Evolutionary conservation across 2,113 vertebrate genomes (phyloP), one percentile per base, ranked within the genome.

Genomic region (Platichthys flesus): DNA sequence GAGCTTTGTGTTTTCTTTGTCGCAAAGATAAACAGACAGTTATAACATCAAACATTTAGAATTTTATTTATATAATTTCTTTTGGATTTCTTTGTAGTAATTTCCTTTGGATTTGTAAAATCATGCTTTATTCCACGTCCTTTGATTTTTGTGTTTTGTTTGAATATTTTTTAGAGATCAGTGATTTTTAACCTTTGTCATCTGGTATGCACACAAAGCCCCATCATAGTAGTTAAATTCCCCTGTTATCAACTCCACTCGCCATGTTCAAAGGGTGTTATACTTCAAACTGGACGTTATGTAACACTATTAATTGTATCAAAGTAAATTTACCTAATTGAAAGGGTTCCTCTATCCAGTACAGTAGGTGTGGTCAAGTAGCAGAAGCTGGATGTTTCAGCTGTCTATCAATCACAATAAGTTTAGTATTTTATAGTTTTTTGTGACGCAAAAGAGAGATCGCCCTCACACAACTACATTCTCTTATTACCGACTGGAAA

Each of bases 21-120:
- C 85, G 87, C 86, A 85, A 51, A 16, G 47, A 51, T 51, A 51
- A 51, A 51, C 84, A 88, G 78, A 66, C 82, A 83, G 72, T 81
- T 83, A 74, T 70, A 31, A 31, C 31, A 31, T 31, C 31, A 31
- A 7, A 31, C 31, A 31, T 31, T 31, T 31, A 1, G 31, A 31
- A 31, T 31, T 31, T 31, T 1, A 31, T 31, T 31, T 31, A 7
- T 5, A 31, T 31, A 31, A 31, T 31, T 31, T 31, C 1, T 7
- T 31, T 31, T 31, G 0, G 28, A 28, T 5, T 28, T 31, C 7
- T 31, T 31, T 31, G 31, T 6, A 71, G 77, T 62, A 28, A 72
- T 58, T 31, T 51, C 3, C 23, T 68, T 61, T 49, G 9, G 9
- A 2, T 56, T 56, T 69, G 47, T 31, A 37, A 51, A 51, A 51